These are phyloP conservation scores for Chaenocephalus aceratus DNA, from an alignment of 2,113 vertebrate genomes.

Conservation along the genomic window DNA sequence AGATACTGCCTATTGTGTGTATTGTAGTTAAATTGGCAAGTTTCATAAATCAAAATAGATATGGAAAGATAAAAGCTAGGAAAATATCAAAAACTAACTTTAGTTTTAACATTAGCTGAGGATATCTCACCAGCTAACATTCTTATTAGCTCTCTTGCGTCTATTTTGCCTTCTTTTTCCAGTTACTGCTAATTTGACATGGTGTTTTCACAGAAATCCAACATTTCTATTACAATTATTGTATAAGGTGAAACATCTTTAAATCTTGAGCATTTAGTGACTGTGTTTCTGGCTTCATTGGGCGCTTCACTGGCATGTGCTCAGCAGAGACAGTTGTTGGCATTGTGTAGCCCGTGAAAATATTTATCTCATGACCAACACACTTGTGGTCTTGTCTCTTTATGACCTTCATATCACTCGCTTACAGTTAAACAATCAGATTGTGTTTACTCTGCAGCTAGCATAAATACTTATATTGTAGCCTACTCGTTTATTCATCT, in stretches of 20 bases:
- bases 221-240: not conserved
- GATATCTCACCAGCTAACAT: not conserved
- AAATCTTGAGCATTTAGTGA: not conserved
- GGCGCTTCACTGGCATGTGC: not conserved
- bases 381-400: not conserved
- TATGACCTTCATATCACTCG: conserved; percentile 5
- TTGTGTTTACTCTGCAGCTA: conserved; percentile 15
- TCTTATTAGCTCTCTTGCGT: not conserved
- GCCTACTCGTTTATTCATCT: not conserved
- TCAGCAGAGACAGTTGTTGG: not conserved
- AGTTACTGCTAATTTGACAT: not conserved
- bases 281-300: not conserved
- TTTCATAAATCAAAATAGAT: not conserved
- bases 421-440: not conserved
- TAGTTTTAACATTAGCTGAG: not conserved
- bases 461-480: not conserved
- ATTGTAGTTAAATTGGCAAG: not conserved
- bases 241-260: too few species aligned
- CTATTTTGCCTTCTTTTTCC: not conserved
- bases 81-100: not conserved
- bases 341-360: conserved; percentile 18
- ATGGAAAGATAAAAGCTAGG: not conserved
- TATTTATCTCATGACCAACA: conserved; percentile 27
- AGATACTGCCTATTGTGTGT: not conserved
- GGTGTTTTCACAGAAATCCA: not conserved